These are phyloP conservation scores for Mesochorus sp. DNA, from an alignment of 2,888 invertebrate species.

Conservation along the genomic window DNA sequence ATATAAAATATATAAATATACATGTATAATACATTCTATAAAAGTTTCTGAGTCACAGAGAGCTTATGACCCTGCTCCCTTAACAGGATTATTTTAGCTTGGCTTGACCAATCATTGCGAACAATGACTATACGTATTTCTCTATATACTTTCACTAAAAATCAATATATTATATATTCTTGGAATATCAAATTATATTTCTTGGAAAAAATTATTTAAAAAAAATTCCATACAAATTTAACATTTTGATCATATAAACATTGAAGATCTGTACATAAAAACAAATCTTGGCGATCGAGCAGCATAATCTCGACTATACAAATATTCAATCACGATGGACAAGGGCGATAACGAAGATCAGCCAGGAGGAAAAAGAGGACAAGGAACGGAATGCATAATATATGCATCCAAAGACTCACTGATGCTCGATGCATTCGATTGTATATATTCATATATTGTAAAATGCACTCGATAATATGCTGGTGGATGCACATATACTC, in stretches of 20 bases:
- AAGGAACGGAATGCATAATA: background rate
- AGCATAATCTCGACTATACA: conserved; percentile 55
- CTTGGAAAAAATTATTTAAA: too few species aligned
- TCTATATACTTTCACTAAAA: too few species aligned
- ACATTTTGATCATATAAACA: too few species aligned
- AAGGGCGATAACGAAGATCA: conserved; percentile 27
- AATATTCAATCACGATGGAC: conserved; percentile 61
- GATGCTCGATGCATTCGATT: conserved; percentile 20
- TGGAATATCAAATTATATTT: too few species aligned
- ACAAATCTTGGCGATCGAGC: background rate
- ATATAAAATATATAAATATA: too few species aligned
- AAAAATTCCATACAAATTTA: too few species aligned
- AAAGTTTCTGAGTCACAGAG: conserved; percentile 34
- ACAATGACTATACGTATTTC: background rate
- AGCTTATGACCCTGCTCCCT: background rate
- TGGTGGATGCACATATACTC: conserved; percentile 38
- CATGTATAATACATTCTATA: conserved; percentile 10
- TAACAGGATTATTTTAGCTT: conserved; percentile 28
- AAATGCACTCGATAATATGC: conserved; percentile 49
- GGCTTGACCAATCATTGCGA: conserved; percentile 18
- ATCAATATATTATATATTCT: too few species aligned
- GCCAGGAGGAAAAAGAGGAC: background rate
- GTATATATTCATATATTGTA: conserved; percentile 1
- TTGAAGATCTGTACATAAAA: background rate
- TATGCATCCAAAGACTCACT: background rate